Evolutionary conservation across 53 echinoderm and acorn worm genomes (phyloP).

Genomic region (Astropecten irregularis): DNA sequence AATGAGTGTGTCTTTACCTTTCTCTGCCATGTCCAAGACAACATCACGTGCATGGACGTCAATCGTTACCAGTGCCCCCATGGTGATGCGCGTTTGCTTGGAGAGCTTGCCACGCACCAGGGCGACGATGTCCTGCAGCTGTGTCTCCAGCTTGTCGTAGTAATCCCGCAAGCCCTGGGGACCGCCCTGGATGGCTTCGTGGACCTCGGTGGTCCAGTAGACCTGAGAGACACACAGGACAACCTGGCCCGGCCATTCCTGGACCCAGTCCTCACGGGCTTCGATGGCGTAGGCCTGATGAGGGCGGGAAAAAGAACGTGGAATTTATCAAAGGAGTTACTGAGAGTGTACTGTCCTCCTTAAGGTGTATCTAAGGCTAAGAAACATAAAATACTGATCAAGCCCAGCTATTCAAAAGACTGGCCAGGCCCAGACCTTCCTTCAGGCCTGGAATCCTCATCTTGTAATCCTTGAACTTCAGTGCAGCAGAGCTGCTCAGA

Average conservation of each 20-base stretch:
- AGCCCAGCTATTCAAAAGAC: too few species aligned
- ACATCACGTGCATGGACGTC: conserved; percentile 98
- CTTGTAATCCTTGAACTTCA: too few species aligned
- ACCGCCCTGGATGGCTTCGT: conserved; percentile 91
- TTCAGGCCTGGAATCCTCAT: too few species aligned
- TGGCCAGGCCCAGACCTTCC: too few species aligned
- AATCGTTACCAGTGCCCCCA: conserved; percentile 93
- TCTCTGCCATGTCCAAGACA: conserved; percentile 90
- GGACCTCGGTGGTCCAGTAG: conserved; percentile 98
- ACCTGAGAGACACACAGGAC: conserved; percentile 98
- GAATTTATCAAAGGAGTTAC: background rate
- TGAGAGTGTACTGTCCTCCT: too few species aligned
- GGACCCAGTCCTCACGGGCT: conserved; percentile 91
- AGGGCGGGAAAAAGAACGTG: background rate
- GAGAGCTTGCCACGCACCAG: conserved; percentile 98
- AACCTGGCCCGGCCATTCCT: conserved; percentile 99
- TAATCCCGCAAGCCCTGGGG: conserved; percentile 93
- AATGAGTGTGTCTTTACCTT: conserved; percentile 84
- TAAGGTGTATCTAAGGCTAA: too few species aligned
- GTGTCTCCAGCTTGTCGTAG: conserved; percentile 78
- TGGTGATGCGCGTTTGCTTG: conserved; percentile 93
- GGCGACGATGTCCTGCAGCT: conserved; percentile 79
- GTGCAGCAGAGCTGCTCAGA: too few species aligned
- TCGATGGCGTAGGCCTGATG: conserved; percentile 94
- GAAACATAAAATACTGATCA: too few species aligned